Conservation (phyloP, 2,888 invertebrate genomes). For the Rugalucina vietnamica region DNA sequence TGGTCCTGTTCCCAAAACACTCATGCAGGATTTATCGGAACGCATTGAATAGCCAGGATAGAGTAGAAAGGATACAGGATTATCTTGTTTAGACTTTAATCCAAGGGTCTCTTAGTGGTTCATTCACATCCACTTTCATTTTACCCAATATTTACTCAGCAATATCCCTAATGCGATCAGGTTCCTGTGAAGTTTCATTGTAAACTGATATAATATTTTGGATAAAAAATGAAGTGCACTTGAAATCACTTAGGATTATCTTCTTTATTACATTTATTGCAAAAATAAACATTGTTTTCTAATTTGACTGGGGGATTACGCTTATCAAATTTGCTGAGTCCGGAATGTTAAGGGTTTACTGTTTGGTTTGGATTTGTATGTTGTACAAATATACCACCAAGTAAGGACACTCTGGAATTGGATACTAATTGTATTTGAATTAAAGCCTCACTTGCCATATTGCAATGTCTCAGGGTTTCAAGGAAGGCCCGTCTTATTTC, state of each 20-base stretch:
- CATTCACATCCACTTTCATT: not conserved
- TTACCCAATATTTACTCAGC: not conserved
- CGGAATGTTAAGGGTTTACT: constrained; percentile 12
- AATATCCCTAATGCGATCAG: not conserved
- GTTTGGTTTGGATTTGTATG: constrained; percentile 1
- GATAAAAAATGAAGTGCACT: constrained; percentile 9
- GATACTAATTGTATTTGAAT: not conserved
- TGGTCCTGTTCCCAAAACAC: not conserved
- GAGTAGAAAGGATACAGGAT: too few relatives aligned
- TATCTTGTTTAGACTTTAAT: not conserved
- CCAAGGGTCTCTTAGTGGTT: not conserved
- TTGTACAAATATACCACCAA: constrained; percentile 1
- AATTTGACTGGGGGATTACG: not conserved
- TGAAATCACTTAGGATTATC: constrained; percentile 4
- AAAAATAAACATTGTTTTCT: constrained; percentile 14
- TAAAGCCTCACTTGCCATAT: not conserved
- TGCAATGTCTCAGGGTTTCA: too few relatives aligned
- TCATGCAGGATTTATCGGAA: too few relatives aligned
- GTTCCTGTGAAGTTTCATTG: not conserved
- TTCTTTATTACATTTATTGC: not conserved
- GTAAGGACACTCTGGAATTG: not conserved
- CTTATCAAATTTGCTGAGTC: constrained; percentile 2
- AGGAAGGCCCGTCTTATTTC: too few relatives aligned
- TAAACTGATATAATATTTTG: not conserved
- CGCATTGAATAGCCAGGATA: too few relatives aligned